Percentiles rank a stretch among this genome's conserved stretches.
Evolutionary conservation across 2,797 vertebrate species (phyloP).

Genomic region (Onychomys arenicola): DNA sequence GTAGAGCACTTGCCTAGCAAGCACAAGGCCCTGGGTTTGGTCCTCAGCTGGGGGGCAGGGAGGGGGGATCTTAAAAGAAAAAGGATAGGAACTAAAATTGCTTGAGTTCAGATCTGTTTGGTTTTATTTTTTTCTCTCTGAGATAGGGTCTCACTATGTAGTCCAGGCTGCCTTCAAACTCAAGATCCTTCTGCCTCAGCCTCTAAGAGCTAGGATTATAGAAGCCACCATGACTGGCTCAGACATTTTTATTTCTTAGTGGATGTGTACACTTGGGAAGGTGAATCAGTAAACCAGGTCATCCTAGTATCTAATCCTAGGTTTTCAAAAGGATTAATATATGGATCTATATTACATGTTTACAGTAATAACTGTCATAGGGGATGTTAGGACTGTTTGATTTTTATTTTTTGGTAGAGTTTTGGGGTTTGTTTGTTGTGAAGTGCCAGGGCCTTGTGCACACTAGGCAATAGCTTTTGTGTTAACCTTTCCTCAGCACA

Average conservation of each 20-base stretch:
- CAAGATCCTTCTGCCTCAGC: neutral
- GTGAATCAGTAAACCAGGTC: neutral
- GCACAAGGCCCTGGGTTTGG: no score
- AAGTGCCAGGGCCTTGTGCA: neutral
- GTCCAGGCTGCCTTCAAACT: neutral
- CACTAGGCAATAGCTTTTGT: neutral
- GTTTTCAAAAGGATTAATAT: neutral
- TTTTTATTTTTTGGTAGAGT: neutral
- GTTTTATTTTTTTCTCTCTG: neutral
- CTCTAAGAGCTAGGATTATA: neutral
- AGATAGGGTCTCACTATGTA: neutral
- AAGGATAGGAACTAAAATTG: neutral
- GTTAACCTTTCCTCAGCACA: neutral
- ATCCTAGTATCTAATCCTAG: neutral
- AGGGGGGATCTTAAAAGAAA: neutral
- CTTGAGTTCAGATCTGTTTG: neutral
- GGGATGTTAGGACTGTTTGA: neutral
- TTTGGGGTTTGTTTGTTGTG: neutral
- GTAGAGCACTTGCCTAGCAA: no score
- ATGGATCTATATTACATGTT: neutral
- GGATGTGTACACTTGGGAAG: neutral
- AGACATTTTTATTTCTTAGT: constrained; percentile 27
- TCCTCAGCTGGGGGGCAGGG: no score
- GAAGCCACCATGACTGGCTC: neutral
- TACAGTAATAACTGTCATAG: neutral